A percentile compares a stretch with the other conserved stretches of the same genome.
These are phyloP conservation scores for Nerophis lumbriciformis DNA, from an alignment of 2,113 vertebrate species.

Conservation along the genomic window DNA sequence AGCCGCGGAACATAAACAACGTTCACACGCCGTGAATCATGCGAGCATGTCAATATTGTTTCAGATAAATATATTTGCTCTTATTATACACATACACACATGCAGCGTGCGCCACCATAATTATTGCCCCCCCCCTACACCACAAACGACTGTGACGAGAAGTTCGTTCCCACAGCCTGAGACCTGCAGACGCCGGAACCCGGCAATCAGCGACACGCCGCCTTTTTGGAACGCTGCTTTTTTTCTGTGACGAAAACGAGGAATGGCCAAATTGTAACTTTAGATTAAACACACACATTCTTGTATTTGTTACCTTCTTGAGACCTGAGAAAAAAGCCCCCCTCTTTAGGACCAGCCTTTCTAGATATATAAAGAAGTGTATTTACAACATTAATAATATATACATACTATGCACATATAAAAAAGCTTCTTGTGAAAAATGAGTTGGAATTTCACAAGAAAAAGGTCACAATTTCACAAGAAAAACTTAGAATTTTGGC, in stretches of 20 bases:
- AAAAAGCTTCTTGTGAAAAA: no score
- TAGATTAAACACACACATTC: conserved; percentile 26
- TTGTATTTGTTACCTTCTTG: no score
- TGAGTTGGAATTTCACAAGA: no score
- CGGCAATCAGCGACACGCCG: conserved; percentile 25
- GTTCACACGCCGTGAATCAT: conserved; percentile 67
- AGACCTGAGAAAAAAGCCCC: no score
- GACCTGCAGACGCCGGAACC: conserved; percentile 21
- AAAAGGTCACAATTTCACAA: no score
- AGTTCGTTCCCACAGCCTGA: conserved; percentile 65
- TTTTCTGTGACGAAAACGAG: conserved; percentile 39
- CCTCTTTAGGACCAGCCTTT: no score
- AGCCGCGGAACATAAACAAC: conserved; percentile 70
- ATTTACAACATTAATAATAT: no score
- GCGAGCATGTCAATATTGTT: conserved; percentile 63
- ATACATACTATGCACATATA: no score
- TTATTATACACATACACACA: conserved; percentile 4
- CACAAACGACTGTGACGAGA: conserved; percentile 61
- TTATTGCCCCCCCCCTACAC: conserved; percentile 42
- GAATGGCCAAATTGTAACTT: conserved; percentile 37
- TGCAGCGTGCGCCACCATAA: conserved; percentile 51
- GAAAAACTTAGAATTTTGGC: no score
- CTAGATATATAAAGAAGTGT: no score
- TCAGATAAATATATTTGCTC: conserved; percentile 67
- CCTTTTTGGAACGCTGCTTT: conserved; percentile 29